Conservation (phyloP, 2,888 invertebrate species). For the Melanargia galathea region DNA sequence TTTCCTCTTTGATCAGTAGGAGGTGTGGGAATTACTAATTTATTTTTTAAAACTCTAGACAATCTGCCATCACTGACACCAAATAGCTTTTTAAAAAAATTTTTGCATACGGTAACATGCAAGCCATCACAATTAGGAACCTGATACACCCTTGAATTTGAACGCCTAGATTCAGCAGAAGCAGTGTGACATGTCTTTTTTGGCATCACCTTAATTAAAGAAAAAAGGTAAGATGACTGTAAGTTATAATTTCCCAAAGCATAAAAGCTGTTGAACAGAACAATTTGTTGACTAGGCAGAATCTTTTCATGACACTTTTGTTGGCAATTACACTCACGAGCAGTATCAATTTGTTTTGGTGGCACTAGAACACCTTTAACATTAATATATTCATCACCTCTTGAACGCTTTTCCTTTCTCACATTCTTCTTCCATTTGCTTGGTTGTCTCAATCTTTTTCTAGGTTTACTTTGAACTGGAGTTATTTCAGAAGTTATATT, state of each 20-base stretch:
- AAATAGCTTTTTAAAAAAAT: constrained; percentile 35
- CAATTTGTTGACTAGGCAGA: constrained; percentile 20
- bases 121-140: constrained; percentile 31
- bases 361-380: constrained; percentile 13
- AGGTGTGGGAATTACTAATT: constrained; percentile 15
- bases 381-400: constrained; percentile 19
- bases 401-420: constrained; percentile 23
- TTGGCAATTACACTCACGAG: constrained; percentile 27
- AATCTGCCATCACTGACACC: constrained; percentile 36
- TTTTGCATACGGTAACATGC: constrained; percentile 27
- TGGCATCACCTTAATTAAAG: constrained; percentile 27
- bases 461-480: constrained; percentile 27
- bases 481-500: constrained; percentile 25
- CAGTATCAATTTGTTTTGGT: constrained; percentile 16
- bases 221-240: constrained; percentile 32
- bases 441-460: constrained; percentile 26
- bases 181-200: constrained; percentile 30
- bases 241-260: constrained; percentile 29
- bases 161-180: constrained; percentile 30
- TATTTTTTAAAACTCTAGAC: constrained; percentile 29
- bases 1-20: constrained; percentile 39
- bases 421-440: constrained; percentile 22
- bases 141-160: constrained; percentile 32
- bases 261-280: constrained; percentile 24
- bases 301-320: constrained; percentile 25